Base-by-base conservation (phyloP, 1,140 invertebrate genomes). In the Drosophila athabasca region DNA sequence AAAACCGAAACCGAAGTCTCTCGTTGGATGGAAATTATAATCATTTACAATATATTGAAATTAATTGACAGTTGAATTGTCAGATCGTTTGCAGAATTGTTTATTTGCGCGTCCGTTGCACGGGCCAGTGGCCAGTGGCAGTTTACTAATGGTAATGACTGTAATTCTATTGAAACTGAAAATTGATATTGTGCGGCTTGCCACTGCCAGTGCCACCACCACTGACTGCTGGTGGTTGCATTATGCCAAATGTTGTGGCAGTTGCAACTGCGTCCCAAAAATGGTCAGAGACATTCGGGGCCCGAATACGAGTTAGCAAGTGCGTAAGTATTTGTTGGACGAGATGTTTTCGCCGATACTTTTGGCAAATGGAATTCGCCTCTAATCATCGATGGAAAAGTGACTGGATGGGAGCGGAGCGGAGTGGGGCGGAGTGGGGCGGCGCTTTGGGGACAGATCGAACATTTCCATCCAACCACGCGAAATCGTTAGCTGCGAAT, bases 11-110 rank as follows among this genome's bases (percentile, higher is more conserved):
- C 67, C 67, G 39, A 70, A 39, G 35, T 39, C 35, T 62, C 57
- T 50, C 17, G 17, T 39, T 39, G 35, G 45, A 54, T 66, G 60
- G 64, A 87, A 87, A 87, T 87, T 83, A 88, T 88, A 79, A 88
- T 79, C 79, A 83, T 88, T 83, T 88, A 88, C 83, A 88, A 88
- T 88, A 89, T 89, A 88, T 89, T 88, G 84, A 83, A 88, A 88
- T 88, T 89, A 88, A 88, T 88, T 88, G 83, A 88, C 83, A 88
- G 72, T 73, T 79, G 83, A 88, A 89, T 88, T 88, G 83, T 83
- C 83, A 88, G 79, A 88, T 89, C 79, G 79, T 88, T 88, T 67
- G 68, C 79, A 79, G 78, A 89, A 88, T 83, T 83, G 84, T 89
- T 83, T 88, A 88, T 88, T 57, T 77, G 54, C 59, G 57, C 58